phyloP scores from a whole-genome alignment of 1,140 invertebrate genomes.

The Orius insidiosus region DNA sequence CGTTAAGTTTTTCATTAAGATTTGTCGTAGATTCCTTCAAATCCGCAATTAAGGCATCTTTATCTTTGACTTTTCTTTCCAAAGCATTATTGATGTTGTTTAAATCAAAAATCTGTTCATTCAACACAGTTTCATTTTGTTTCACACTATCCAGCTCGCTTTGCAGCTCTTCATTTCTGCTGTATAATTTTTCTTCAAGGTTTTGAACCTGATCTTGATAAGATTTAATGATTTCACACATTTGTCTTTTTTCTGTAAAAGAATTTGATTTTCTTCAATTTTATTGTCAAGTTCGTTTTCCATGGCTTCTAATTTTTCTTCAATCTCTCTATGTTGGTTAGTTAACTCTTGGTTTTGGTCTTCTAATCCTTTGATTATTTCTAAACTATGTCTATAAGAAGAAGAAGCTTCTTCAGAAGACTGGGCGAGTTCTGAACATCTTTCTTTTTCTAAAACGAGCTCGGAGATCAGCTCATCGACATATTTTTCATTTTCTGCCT shows the following conservation, averaged over 20 bases:
- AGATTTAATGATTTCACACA: neutral
- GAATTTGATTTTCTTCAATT: neutral
- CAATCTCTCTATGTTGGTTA: neutral
- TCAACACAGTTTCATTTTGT: too few species aligned
- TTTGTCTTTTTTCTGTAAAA: constrained; percentile 2
- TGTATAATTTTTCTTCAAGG: too few species aligned
- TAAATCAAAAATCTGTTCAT: too few species aligned
- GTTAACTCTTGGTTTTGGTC: constrained; percentile 6
- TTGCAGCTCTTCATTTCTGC: too few species aligned
- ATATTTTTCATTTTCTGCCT: constrained; percentile 15
- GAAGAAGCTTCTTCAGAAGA: neutral
- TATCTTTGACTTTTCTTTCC: too few species aligned
- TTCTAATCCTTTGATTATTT: neutral
- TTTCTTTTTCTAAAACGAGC: constrained; percentile 17
- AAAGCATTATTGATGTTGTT: too few species aligned
- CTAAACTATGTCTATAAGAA: too few species aligned
- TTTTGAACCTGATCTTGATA: too few species aligned
- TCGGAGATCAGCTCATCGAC: constrained; percentile 17
- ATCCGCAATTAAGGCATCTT: too few species aligned
- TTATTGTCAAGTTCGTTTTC: constrained; percentile 5
- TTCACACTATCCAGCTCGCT: neutral
- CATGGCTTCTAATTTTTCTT: neutral
- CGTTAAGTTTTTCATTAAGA: too few species aligned
- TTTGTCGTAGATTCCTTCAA: too few species aligned
- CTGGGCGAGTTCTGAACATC: constrained; percentile 14